Percentiles rank a stretch among this genome's conserved stretches.
These are phyloP conservation scores for Autographa pulchrina DNA, from an alignment of 2,888 invertebrate genomes.

Conservation along the genomic window DNA sequence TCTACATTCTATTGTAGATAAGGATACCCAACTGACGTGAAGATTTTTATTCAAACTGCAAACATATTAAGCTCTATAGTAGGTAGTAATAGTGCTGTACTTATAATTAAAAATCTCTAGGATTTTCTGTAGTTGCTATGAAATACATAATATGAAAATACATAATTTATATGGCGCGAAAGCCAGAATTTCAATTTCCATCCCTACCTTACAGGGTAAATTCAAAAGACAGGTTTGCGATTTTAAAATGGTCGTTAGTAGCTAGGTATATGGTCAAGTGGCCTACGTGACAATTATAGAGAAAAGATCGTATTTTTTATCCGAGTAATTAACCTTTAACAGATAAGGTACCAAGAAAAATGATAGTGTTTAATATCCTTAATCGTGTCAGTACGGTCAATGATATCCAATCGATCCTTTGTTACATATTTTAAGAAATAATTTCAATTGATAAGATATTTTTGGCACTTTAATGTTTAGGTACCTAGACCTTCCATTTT, in stretches of 20 bases:
- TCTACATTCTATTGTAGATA: too few relatives aligned
- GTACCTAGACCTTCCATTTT: not conserved
- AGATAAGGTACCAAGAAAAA: constrained; percentile 43
- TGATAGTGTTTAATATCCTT: constrained; percentile 46
- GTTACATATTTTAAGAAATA: constrained; percentile 34
- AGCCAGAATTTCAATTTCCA: too few relatives aligned
- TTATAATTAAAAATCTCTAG: too few relatives aligned
- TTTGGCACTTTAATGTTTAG: constrained; percentile 12
- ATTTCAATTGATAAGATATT: constrained; percentile 47
- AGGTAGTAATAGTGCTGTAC: too few relatives aligned
- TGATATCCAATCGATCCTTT: constrained; percentile 38
- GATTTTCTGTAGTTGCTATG: too few relatives aligned
- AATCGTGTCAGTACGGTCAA: constrained; percentile 30
- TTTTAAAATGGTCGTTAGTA: not conserved
- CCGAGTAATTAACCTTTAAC: constrained; percentile 20
- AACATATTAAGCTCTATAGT: too few relatives aligned
- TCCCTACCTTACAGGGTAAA: too few relatives aligned
- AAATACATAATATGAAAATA: too few relatives aligned
- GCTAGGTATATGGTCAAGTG: constrained; percentile 2
- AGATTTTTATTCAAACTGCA: too few relatives aligned
- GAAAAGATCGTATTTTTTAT: constrained; percentile 81
- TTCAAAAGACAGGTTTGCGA: too few relatives aligned
- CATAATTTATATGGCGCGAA: too few relatives aligned
- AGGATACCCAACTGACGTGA: too few relatives aligned
- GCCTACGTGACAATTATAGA: constrained; percentile 84